phyloP scores from a whole-genome alignment of 2,113 vertebrate genomes.

The Corythoichthys intestinalis region DNA sequence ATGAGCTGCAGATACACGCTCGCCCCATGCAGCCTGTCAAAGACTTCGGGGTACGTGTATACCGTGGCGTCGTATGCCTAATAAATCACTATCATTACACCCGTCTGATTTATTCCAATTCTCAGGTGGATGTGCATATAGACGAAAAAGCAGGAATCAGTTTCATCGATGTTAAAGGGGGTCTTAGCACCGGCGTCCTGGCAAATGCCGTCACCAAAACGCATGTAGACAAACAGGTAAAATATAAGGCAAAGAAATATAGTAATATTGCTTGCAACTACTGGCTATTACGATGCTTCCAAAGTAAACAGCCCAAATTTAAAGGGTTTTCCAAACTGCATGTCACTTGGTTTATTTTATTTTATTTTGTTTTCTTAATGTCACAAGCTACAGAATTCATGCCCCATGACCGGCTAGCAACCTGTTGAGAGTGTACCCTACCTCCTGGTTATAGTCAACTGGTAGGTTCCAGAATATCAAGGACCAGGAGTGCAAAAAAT shows the following conservation, averaged over 20 bases:
- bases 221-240: slow-evolving; percentile 76
- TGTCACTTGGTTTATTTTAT: too few species aligned
- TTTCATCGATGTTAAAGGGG: slow-evolving; percentile 77
- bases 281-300: not conserved
- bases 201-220: slow-evolving; percentile 75
- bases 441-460: too few species aligned
- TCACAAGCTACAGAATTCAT: too few species aligned
- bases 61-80: not conserved
- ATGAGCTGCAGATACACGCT: slow-evolving; percentile 84
- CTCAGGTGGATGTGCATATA: slow-evolving; percentile 82
- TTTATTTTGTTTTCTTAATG: too few species aligned
- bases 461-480: too few species aligned
- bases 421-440: too few species aligned
- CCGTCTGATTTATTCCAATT: slow-evolving; percentile 13
- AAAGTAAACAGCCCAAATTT: too few species aligned
- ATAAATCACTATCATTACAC: not conserved
- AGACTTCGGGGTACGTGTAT: slow-evolving; percentile 77
- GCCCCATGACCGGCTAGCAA: too few species aligned
- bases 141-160: slow-evolving; percentile 81
- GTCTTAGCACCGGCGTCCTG: slow-evolving; percentile 75
- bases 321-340: too few species aligned
- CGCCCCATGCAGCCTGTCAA: slow-evolving; percentile 83
- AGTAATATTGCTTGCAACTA: not conserved
- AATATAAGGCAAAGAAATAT: not conserved
- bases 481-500: too few species aligned